phyloP scores from a whole-genome alignment of 2,888 invertebrate species.

The Leptopilina syphax region DNA sequence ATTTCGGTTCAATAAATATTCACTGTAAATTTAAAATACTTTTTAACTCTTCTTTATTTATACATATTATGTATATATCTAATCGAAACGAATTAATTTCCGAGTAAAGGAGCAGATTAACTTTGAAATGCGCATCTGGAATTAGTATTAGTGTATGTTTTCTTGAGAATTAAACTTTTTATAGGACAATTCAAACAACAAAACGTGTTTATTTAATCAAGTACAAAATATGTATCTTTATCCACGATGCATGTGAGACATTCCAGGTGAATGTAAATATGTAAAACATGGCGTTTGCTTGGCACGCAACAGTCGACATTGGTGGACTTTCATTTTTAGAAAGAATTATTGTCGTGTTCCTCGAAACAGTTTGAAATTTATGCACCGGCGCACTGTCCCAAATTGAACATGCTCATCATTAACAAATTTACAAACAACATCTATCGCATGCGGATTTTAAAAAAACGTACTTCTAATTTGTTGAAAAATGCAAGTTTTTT shows the following conservation, averaged over 20 bases:
- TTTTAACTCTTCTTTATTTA: no score
- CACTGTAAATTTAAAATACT: no score
- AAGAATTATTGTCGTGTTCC: slow-evolving; percentile 23
- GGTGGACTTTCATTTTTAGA: slow-evolving; percentile 37
- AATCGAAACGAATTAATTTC: no score
- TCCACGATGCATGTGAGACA: slow-evolving; percentile 27
- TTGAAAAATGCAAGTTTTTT: no score
- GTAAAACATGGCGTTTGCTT: slow-evolving; percentile 37
- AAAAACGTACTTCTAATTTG: no score
- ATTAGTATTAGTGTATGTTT: no score
- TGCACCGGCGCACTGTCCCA: neutral
- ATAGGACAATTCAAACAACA: slow-evolving; percentile 1
- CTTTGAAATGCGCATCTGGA: no score
- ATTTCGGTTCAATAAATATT: no score
- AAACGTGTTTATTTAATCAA: slow-evolving; percentile 21
- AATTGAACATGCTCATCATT: slow-evolving; percentile 23
- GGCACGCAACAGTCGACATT: slow-evolving; percentile 33
- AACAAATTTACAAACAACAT: slow-evolving; percentile 24
- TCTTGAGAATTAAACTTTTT: no score
- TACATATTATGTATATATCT: no score
- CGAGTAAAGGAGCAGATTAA: no score
- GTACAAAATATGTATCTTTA: slow-evolving; percentile 38
- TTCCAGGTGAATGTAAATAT: slow-evolving; percentile 36
- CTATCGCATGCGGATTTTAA: no score
- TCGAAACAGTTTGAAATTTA: slow-evolving; percentile 26